These are phyloP conservation scores for Atherinosoma microstoma DNA, from an alignment of 2,797 vertebrate species.

Conservation along the genomic window DNA sequence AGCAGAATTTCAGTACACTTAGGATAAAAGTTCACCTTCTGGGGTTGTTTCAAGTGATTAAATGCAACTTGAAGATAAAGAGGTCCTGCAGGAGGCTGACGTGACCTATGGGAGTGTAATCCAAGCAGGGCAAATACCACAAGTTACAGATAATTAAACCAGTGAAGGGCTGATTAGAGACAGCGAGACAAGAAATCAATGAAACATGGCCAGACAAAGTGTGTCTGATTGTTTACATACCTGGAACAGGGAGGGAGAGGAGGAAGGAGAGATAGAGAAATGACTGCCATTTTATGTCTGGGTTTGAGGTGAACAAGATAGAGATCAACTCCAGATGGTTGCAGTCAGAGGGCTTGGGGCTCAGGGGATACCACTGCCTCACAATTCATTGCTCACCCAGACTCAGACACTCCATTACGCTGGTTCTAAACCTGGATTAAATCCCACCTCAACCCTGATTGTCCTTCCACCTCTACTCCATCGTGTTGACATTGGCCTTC, in stretches of 20 bases:
- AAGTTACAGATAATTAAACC: conserved; percentile 78
- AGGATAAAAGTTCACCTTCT: conserved; percentile 37
- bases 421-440: conserved; percentile 74
- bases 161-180: conserved; percentile 75
- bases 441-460: conserved; percentile 65
- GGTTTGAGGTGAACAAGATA: conserved; percentile 74
- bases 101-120: conserved; percentile 63
- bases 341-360: conserved; percentile 67
- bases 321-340: conserved; percentile 80
- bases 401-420: conserved; percentile 74
- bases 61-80: conserved; percentile 60
- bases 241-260: conserved; percentile 53
- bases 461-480: conserved; percentile 66
- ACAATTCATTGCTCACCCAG: conserved; percentile 69
- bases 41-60: conserved; percentile 43
- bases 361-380: conserved; percentile 61
- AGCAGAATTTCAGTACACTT: conserved; percentile 32
- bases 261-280: conserved; percentile 38
- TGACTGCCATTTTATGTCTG: conserved; percentile 74
- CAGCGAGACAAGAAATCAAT: conserved; percentile 78
- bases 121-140: conserved; percentile 66
- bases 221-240: conserved; percentile 82
- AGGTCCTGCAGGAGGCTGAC: conserved; percentile 40
- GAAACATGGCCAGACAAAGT: conserved; percentile 76
- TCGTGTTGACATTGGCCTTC: conserved; percentile 68